Conservation (phyloP, 37 sponge, comb jelly and placozoan genomes). For the Geodia barretti region DNA sequence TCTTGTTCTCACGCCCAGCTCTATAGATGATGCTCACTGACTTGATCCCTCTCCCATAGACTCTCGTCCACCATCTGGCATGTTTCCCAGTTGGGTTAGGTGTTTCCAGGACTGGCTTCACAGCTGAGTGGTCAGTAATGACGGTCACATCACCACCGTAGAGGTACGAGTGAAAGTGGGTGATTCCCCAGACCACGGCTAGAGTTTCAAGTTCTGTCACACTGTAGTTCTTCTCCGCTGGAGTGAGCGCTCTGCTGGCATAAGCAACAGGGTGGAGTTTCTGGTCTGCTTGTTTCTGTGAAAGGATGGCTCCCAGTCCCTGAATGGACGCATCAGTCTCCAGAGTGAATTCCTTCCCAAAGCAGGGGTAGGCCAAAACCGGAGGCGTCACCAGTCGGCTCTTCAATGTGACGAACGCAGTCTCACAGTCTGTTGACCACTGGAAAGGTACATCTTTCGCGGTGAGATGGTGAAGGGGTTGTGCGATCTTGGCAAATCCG, state of each 20-base stretch:
- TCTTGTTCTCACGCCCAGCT: slow-evolving; percentile 29
- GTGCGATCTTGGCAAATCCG: slow-evolving; percentile 22
- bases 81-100: slow-evolving; percentile 55
- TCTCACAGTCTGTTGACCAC: slow-evolving; percentile 23
- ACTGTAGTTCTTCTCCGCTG: slow-evolving; percentile 16
- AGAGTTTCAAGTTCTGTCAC: slow-evolving; percentile 1
- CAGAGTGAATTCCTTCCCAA: slow-evolving; percentile 5
- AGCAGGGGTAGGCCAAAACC: slow-evolving; percentile 13
- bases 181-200: slow-evolving; percentile 25
- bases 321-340: neutral
- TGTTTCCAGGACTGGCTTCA: slow-evolving; percentile 45
- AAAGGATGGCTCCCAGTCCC: slow-evolving; percentile 3
- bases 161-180: slow-evolving; percentile 6
- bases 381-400: neutral
- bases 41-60: slow-evolving; percentile 15
- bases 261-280: slow-evolving; percentile 12
- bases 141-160: slow-evolving; percentile 22
- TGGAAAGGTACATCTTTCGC: slow-evolving; percentile 5
- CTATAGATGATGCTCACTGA: slow-evolving; percentile 16
- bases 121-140: slow-evolving; percentile 51
- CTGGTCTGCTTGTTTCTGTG: slow-evolving; percentile 7
- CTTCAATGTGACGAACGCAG: slow-evolving; percentile 8
- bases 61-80: slow-evolving; percentile 59
- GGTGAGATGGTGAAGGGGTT: slow-evolving; percentile 12
- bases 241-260: slow-evolving; percentile 18